Evolutionary conservation across 53 echinoderm and acorn worm species (phyloP).

Genomic region (Hippasteria phrygiana): DNA sequence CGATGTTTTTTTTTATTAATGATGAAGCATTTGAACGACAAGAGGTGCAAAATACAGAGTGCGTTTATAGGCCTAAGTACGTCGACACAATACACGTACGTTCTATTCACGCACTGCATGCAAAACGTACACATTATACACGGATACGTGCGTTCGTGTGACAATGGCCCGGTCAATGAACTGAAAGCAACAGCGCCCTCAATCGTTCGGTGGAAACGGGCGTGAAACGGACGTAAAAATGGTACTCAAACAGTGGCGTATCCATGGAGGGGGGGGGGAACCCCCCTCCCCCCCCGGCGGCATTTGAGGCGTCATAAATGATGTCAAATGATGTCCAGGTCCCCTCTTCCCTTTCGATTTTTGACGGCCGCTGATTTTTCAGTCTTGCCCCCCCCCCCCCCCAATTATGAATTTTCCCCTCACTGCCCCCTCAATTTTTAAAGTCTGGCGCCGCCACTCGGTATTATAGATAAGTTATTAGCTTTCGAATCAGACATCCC

Average conservation of each 20-base stretch:
- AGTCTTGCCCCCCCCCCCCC: too few species aligned
- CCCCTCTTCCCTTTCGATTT: too few species aligned
- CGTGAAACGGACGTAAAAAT: not conserved
- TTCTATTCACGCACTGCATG: not conserved
- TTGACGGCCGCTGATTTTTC: too few species aligned
- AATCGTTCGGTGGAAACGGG: not conserved
- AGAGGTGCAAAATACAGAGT: not conserved
- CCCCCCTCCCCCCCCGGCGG: too few species aligned
- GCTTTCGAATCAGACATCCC: too few species aligned
- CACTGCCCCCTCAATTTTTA: too few species aligned
- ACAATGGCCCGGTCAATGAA: conserved; percentile 66
- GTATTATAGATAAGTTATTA: too few species aligned
- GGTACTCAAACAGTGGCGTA: not conserved
- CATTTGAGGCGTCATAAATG: too few species aligned
- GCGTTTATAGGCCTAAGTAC: not conserved
- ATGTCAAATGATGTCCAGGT: too few species aligned
- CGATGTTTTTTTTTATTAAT: not conserved
- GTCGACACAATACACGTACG: not conserved
- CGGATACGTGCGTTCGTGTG: not conserved
- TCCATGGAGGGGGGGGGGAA: too few species aligned
- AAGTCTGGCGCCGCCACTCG: too few species aligned
- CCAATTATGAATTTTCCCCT: too few species aligned
- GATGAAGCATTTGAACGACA: not conserved
- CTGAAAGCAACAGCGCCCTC: conserved; percentile 59
- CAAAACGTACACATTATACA: not conserved